These are phyloP conservation scores for Lamellibrachia satsuma DNA, from an alignment of 2,888 invertebrate genomes.

Conservation along the genomic window DNA sequence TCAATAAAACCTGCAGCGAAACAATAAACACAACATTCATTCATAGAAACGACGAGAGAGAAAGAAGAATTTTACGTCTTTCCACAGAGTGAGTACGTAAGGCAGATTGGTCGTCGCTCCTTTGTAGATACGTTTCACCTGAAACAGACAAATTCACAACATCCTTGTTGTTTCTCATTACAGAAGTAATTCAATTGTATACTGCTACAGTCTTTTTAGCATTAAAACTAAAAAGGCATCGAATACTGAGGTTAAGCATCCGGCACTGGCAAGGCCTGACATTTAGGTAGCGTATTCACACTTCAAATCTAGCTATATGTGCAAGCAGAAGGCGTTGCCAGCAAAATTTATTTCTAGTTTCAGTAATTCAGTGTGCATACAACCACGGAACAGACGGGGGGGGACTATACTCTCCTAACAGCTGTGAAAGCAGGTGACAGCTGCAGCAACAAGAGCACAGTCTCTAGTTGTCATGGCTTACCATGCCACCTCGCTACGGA, in stretches of 20 bases:
- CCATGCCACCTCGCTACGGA: too few species aligned
- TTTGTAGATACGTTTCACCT: constrained; percentile 51
- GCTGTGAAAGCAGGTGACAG: too few species aligned
- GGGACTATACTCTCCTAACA: too few species aligned
- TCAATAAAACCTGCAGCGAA: not conserved
- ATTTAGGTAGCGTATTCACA: too few species aligned
- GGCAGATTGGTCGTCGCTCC: constrained; percentile 52
- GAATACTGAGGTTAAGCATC: not conserved
- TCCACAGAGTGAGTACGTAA: constrained; percentile 53
- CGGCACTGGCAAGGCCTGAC: not conserved
- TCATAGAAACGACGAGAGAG: not conserved
- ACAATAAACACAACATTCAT: not conserved
- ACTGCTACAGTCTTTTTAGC: not conserved
- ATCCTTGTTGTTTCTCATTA: not conserved
- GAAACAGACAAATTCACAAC: constrained; percentile 35
- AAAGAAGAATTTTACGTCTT: constrained; percentile 52
- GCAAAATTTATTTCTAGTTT: too few species aligned
- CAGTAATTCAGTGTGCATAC: too few species aligned
- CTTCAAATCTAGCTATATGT: too few species aligned
- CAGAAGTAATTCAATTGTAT: not conserved
- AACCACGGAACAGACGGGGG: too few species aligned
- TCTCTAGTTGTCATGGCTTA: too few species aligned
- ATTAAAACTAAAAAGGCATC: not conserved
- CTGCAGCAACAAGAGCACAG: too few species aligned
- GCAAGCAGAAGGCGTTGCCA: too few species aligned